Base-by-base conservation (phyloP, 2,797 vertebrate species). In the Tragelaphus eurycerus region DNA sequence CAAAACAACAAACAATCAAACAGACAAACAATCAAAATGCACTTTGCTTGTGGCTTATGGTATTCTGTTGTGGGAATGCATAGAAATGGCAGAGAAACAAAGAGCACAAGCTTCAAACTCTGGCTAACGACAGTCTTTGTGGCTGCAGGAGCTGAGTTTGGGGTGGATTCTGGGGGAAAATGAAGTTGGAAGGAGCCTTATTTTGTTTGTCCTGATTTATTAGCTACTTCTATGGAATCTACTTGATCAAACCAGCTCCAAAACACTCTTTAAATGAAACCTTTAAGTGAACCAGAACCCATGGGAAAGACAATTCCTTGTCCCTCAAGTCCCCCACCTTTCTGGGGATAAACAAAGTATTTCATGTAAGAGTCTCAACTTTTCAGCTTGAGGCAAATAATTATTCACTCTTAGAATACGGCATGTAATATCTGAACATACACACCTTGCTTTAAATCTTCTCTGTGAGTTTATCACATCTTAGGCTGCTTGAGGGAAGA, bases 401-500 rank as follows among this genome's bases (percentile, higher is more conserved):
- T 55, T 11, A 62, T 55, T 97, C 50, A 52, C 15, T n/a, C 79
- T 74, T 46, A 74, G 83, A 71, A 60, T 10, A 34, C 8, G 6
- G 38, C 10, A 25, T 34, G 59, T 50, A 46, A 85, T 92, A 38
- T 92, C 54, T 54, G 29, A 92, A 86, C 38, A 81, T 6, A 34
- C 7, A 59, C 4, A 52, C 50, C 57, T 23, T 82, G 50, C 43
- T 91, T 97, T 86, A 27, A 74, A 81, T 92, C 55, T 71, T 29
- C 10, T 17, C 62, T 12, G 12, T 34, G 60, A 86, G 89, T 81
- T 94, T 78, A 89, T 85, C 38, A 85, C 62, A 81, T 92, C 86
- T 78, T 82, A 76, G 54, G 76, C 43, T 94, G 74, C 87, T 95
- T 89, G 38, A 94, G 81, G 93, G 93, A 95, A 97, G 81, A 92